Base-by-base conservation (phyloP, 2,797 vertebrate genomes). In the Bradypus variegatus region DNA sequence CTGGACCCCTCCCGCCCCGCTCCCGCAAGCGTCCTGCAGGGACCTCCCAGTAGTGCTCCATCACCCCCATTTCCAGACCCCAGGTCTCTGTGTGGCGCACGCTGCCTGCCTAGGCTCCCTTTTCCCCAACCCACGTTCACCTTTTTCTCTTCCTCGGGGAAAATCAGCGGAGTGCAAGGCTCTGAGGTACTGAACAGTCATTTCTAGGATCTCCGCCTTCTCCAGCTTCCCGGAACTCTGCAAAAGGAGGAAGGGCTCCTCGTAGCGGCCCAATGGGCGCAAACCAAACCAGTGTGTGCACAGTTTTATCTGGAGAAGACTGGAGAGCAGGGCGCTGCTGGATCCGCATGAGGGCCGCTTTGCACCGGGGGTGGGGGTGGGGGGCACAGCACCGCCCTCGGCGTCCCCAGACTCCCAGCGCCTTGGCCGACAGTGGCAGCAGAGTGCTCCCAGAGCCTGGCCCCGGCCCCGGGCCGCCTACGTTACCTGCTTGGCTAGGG, bases 131-230 rank as follows among this genome's bases (percentile, higher is more conserved):
- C 23, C 16, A 33, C 16, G 45, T 97, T 95, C 96, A 99, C 99
- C 99, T 96, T 99, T 99, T 95, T 99, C 99, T 97, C 99, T 98
- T 23, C 99, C 99, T 6, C 99, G 98, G 38, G 99, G 99, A 79
- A 99, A 99, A 95, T 99, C 99, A 0, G 99, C 98, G 0, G 99
- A 98, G 96, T 99, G 99, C 65, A 99, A 97, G 50, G 99, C 99
- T 90, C 99, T 97, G 94, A 99, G 97, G 95, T 99, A 99, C 96
- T 99, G 99, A 29, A 99, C 99, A 0, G 99, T 99, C 99, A 99
- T 99, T 96, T 99, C 99, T 95, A 99, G 97, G 96, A 99, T 99
- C 96, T 99, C 99, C 14, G 99, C 99, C 86, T 99, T 99, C 96
- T 99, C 99, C 91, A 99, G 97, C 96, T 99, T 99, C 38, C 99